Evolutionary conservation across 2,113 vertebrate genomes (phyloP).

Genomic region (Lates calcarifer): DNA sequence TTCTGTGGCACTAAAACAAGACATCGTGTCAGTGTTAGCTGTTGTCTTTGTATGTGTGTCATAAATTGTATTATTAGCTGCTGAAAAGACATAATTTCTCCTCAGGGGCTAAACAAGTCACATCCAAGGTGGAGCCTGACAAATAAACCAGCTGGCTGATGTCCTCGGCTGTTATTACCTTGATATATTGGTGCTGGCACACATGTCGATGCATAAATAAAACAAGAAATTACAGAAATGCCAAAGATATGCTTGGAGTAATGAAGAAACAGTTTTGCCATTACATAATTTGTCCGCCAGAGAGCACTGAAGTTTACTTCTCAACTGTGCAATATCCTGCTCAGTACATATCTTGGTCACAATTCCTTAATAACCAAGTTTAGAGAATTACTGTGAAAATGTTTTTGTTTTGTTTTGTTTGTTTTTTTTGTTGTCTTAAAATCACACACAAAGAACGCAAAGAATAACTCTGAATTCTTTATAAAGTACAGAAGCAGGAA

Average conservation of each 20-base stretch:
- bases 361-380: neutral
- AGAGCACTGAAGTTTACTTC: neutral
- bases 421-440: neutral
- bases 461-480: neutral
- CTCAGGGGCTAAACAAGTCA: neutral
- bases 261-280: neutral
- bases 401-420: neutral
- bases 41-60: slow-evolving; percentile 3
- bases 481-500: neutral
- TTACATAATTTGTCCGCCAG: slow-evolving; percentile 1
- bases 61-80: neutral
- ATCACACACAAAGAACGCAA: neutral
- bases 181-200: neutral
- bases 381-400: neutral
- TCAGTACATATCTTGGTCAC: neutral
- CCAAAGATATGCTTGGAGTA: neutral
- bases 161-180: neutral
- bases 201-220: neutral
- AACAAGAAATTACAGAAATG: neutral
- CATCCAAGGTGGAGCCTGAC: neutral
- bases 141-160: neutral
- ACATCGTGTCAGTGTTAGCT: neutral
- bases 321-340: neutral
- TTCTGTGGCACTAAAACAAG: neutral
- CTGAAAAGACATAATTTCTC: neutral